Evolutionary conservation across 2,797 vertebrate species (phyloP).

Genomic region (Danio kyathit): DNA sequence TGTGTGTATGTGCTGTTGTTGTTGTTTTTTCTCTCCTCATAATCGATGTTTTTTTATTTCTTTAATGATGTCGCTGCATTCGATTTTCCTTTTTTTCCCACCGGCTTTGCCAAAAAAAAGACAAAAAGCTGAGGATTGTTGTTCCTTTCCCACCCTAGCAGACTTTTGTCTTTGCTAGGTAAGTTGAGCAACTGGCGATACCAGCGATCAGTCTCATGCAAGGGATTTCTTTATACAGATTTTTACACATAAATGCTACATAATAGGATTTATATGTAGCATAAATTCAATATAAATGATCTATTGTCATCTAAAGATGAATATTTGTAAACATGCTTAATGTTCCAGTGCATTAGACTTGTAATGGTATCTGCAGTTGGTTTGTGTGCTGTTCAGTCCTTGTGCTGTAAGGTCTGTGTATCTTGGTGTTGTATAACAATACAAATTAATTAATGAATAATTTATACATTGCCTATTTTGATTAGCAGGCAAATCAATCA

Average conservation of each 20-base stretch:
- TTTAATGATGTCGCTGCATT: constrained; percentile 82
- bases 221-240: constrained; percentile 12
- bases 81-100: constrained; percentile 89
- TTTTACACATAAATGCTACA: background rate
- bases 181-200: constrained; percentile 93
- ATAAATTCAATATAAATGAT: background rate
- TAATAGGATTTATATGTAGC: background rate
- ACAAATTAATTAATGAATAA: constrained; percentile 12
- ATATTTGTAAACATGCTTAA: background rate
- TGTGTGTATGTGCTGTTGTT: constrained; percentile 62
- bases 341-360: constrained; percentile 77
- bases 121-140: constrained; percentile 89
- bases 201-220: constrained; percentile 70
- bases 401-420: constrained; percentile 55
- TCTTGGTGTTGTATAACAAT: constrained; percentile 28
- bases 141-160: constrained; percentile 96
- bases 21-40: constrained; percentile 65
- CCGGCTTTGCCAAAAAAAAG: constrained; percentile 86
- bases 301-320: background rate
- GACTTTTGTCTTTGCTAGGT: constrained; percentile 91
- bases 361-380: constrained; percentile 91
- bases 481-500: background rate
- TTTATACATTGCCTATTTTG: background rate
- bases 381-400: constrained; percentile 79
- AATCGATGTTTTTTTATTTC: constrained; percentile 74